Evolutionary conservation across 2,888 invertebrate genomes (phyloP), one percentile per base, ranked within the genome.

Genomic region (Hemicrepidius hirtus): DNA sequence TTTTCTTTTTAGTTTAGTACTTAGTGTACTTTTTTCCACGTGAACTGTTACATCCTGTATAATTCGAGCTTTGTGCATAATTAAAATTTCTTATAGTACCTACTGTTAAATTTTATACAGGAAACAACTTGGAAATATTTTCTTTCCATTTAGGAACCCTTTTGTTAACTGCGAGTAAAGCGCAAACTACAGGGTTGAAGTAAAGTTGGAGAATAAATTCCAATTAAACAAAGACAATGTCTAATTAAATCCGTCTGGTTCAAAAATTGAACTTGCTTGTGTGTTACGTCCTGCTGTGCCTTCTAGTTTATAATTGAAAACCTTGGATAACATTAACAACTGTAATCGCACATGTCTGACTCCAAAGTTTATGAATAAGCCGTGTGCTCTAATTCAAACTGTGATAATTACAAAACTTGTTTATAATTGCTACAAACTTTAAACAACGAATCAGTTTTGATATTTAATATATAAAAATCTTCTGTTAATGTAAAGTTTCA

Each of bases 211-310:
- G 21, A 32, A 35, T 55, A 55, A 32, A 55, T 35, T 55, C 55
- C 35, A 55, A 55, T 55, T 55, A 55, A 55, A 32, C 55, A 55
- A 55, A 55, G 55, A 55, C 55, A 55, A 55, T 55, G 32, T 55
- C 55, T 55, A 55, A 55, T 55, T 55, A 55, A 55, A 55, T 16
- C 24, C 32, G 28, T 32, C 32, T 55, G 13, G n/a, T 10, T 32
- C 49, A 55, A 55, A 55, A 55, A 55, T 28, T 55, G 35, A 55
- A 55, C 18, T 55, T 55, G 55, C 32, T 35, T 16, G 32, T 55
- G 13, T 55, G 49, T 55, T 12, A 28, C 24, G 24, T 55, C 32
- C 32, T 32, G 32, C 55, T 18, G 35, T 35, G 55, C 55, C 32
- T 55, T 55, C 32, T 9, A 13, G 32, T 55, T 55, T 55, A 35